Base-by-base conservation (phyloP, 2,797 vertebrate genomes). In the Pachyuromys duprasi region DNA sequence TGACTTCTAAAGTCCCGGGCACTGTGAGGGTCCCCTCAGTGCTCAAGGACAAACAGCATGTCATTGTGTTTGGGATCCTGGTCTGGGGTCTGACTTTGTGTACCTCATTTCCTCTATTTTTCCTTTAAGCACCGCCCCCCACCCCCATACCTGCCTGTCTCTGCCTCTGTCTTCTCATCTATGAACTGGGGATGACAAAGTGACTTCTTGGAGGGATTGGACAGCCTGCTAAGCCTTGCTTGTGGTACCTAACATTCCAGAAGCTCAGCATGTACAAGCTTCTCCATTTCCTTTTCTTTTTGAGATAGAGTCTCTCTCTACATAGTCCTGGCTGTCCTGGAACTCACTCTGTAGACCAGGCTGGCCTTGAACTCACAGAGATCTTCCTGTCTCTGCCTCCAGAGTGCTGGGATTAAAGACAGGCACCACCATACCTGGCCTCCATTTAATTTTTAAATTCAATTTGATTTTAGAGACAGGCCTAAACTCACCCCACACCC, bases 111-210 rank as follows among this genome's bases (percentile, higher is more conserved):
- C 75, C 92, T 96, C 81, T 76, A 15, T 65, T 76, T 81, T 89
- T 76, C 82, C 80, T 33, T 28, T 92, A 31, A 92, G 63, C 42
- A 88, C 49, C 7, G 76, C 57, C 79, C 70, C 63, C 22, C 49
- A n/a, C 49, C 28, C 3, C 60, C 67, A 36, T 92, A n/a, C n/a
- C n/a, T n/a, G n/a, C n/a, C 53, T 86, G 86, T 79, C 81, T 93
- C 45, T 69, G 39, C 17, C 45, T 93, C 22, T 87, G 2, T 82
- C 86, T 80, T 94, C 79, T 91, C 70, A 75, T 65, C 63, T 96
- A 36, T 82, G 31, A 96, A 95, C 67, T 89, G 45, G 49, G 53
- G 60, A 86, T 84, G 86, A 86, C 79, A 67, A 89, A 80, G 4
- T 81, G 22, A 74, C 20, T 60, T n/a, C 70, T 69, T 91, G 49